Evolutionary conservation across 2,888 invertebrate species (phyloP).

Genomic region (Hypercompe scribonia): DNA sequence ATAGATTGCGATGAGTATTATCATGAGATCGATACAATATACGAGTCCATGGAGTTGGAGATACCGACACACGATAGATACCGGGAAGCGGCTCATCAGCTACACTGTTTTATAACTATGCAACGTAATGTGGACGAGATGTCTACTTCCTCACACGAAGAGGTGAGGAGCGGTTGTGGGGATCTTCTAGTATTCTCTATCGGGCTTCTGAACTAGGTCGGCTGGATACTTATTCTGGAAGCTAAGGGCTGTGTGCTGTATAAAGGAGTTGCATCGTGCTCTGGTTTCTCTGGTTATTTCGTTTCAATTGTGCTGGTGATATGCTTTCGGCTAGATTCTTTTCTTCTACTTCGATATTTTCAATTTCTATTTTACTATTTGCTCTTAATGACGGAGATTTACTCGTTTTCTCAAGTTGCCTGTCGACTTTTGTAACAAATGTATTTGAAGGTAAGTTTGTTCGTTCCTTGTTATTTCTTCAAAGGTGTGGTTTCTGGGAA

Average conservation of each 20-base stretch:
- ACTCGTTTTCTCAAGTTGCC: background rate
- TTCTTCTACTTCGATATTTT: background rate
- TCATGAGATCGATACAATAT: conserved; percentile 80
- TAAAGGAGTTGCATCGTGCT: background rate
- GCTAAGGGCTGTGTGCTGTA: conserved; percentile 3
- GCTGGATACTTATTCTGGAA: conserved; percentile 15
- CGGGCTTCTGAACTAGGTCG: conserved; percentile 11
- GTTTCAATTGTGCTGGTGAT: background rate
- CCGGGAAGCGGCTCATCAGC: conserved; percentile 66
- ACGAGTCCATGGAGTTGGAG: conserved; percentile 70
- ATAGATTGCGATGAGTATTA: conserved; percentile 66
- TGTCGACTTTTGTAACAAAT: background rate
- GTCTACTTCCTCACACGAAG: conserved; percentile 63
- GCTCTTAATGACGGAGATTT: background rate
- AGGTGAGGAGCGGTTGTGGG: conserved; percentile 55
- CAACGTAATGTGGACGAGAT: conserved; percentile 59
- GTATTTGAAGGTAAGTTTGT: background rate
- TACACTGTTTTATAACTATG: conserved; percentile 64
- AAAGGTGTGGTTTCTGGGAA: background rate
- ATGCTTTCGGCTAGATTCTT: background rate
- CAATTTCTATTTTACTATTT: background rate
- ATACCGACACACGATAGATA: conserved; percentile 56
- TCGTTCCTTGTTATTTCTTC: background rate
- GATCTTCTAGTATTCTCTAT: background rate
- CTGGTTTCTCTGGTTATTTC: background rate